phyloP scores from a whole-genome alignment of 35 echinoderm and acorn worm species.

The Holothuria glaberrima region DNA sequence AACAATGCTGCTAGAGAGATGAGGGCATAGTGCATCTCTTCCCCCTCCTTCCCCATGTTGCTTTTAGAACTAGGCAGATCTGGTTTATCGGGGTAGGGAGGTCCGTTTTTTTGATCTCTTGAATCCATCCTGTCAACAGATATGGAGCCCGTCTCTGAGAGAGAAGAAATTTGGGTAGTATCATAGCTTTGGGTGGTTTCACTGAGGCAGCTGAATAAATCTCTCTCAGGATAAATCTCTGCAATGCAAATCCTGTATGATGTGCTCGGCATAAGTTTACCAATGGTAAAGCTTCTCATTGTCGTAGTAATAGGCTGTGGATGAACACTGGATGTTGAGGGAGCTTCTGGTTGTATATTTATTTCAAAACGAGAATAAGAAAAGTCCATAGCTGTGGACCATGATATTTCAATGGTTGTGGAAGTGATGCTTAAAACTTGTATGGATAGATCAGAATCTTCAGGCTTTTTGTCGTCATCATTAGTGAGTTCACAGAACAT shows the following conservation, averaged over 20 bases:
- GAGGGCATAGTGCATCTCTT: slow-evolving; percentile 35
- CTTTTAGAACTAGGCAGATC: neutral
- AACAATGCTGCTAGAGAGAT: slow-evolving; percentile 32
- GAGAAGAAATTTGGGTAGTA: too few species aligned
- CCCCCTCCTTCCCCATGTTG: neutral
- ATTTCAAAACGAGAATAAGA: neutral
- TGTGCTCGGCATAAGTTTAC: too few species aligned
- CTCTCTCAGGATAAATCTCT: too few species aligned
- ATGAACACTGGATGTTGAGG: neutral
- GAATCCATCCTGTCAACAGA: too few species aligned
- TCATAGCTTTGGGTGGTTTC: too few species aligned
- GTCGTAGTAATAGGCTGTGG: too few species aligned
- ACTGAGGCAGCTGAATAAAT: too few species aligned
- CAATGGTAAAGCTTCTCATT: too few species aligned
- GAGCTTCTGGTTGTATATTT: neutral
- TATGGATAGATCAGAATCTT: neutral
- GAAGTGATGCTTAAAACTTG: neutral
- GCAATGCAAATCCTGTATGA: too few species aligned
- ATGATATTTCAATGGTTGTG: slow-evolving; percentile 1
- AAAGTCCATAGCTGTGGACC: neutral
- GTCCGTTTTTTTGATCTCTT: too few species aligned
- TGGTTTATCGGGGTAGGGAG: too few species aligned
- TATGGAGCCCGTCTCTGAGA: too few species aligned
- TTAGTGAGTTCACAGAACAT: neutral
- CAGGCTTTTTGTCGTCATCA: neutral